A percentile compares a stretch with the other conserved stretches of the same genome.
Evolutionary conservation across 1,140 invertebrate species (phyloP).

Genomic region (Penaeus chinensis): DNA sequence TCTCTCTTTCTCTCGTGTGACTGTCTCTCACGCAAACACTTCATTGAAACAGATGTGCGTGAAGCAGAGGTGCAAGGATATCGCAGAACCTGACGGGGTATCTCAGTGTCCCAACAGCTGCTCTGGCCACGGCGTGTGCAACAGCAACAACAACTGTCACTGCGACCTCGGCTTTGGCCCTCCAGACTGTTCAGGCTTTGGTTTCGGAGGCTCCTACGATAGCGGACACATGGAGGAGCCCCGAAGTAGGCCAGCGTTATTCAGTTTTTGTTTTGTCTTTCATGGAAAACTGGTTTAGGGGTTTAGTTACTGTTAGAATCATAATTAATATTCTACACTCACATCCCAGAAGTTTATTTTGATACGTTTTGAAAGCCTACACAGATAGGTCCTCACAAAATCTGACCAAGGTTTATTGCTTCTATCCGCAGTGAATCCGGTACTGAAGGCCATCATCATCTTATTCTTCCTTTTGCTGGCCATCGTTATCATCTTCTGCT

Average conservation of each 20-base stretch:
- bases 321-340: neutral
- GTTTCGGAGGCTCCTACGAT: constrained; percentile 91
- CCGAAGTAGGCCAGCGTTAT: neutral
- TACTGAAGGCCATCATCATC: too few species aligned
- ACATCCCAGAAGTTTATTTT: neutral
- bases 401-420: neutral
- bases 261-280: neutral
- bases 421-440: too few species aligned
- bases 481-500: too few species aligned
- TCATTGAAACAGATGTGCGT: constrained; percentile 78
- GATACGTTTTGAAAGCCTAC: neutral
- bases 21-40: neutral
- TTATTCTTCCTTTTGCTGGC: too few species aligned
- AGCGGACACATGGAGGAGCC: constrained; percentile 76
- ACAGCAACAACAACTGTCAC: constrained; percentile 91
- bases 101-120: constrained; percentile 82
- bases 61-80: constrained; percentile 86
- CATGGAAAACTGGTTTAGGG: neutral
- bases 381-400: neutral
- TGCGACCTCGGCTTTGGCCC: constrained; percentile 90
- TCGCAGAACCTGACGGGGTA: constrained; percentile 73
- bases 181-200: constrained; percentile 84
- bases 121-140: constrained; percentile 91
- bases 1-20: neutral
- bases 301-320: neutral